These are phyloP conservation scores for Crax fasciolata DNA, from an alignment of 2,797 vertebrate species.

Conservation along the genomic window DNA sequence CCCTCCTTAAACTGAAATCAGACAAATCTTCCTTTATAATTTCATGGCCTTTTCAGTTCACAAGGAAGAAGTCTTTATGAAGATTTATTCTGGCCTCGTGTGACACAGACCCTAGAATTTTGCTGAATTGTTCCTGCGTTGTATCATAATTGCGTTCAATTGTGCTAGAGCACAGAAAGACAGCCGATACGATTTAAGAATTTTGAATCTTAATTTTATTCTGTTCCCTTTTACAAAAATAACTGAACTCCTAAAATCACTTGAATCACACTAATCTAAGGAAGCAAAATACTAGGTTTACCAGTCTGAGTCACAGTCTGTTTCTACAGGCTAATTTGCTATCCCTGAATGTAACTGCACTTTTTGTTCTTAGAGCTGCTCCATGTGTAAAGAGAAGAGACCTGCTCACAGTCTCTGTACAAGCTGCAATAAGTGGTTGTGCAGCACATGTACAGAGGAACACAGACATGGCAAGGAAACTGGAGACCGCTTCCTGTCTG, in stretches of 20 bases:
- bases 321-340: background rate
- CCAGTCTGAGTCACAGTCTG: background rate
- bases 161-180: background rate
- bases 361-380: conserved; percentile 80
- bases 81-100: background rate
- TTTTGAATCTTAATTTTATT: background rate
- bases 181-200: background rate
- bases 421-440: conserved; percentile 86
- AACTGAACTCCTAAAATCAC: background rate
- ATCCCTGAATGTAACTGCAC: background rate
- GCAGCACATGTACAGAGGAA: conserved; percentile 84
- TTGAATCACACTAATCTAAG: background rate
- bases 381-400: conserved; percentile 83
- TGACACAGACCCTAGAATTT: background rate
- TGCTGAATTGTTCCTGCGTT: background rate
- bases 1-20: background rate
- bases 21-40: background rate
- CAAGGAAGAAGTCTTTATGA: background rate
- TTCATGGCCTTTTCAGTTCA: background rate
- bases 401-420: conserved; percentile 86
- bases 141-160: background rate
- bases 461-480: conserved; percentile 74
- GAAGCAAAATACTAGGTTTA: background rate
- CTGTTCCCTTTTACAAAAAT: background rate
- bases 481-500: conserved; percentile 69